Conservation (phyloP, 2,797 vertebrate species). For the Intellagama lesueurii region DNA sequence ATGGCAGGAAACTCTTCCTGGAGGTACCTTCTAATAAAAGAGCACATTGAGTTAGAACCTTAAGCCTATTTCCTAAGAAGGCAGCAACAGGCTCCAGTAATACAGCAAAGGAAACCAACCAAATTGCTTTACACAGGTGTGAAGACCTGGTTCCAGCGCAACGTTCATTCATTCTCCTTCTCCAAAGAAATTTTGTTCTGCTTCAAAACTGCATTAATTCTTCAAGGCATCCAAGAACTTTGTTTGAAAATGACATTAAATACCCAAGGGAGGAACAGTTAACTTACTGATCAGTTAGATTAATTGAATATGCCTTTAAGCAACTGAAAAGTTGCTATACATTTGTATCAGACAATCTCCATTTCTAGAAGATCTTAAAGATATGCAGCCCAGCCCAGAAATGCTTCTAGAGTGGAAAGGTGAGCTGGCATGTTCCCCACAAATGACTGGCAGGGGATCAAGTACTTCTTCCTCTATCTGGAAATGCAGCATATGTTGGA, state of each 20-base stretch:
- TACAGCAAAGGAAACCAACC: neutral
- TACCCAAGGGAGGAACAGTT: neutral
- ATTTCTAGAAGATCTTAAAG: neutral
- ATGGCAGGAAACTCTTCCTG: neutral
- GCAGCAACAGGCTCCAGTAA: neutral
- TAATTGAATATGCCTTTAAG: neutral
- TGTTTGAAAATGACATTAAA: neutral
- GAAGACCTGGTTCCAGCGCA: neutral
- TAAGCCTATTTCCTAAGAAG: neutral
- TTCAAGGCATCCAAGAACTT: neutral
- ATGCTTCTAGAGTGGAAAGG: too few species aligned
- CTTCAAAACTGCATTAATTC: neutral
- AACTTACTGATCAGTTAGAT: neutral
- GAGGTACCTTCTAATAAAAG: neutral
- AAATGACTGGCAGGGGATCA: too few species aligned
- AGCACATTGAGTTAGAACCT: neutral
- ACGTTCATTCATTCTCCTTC: neutral
- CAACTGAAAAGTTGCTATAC: neutral
- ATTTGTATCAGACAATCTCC: neutral
- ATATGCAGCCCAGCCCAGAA: neutral
- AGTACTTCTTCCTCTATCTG: neutral
- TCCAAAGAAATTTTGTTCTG: neutral
- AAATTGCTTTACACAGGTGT: neutral
- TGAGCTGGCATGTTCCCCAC: too few species aligned
- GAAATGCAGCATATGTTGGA: neutral